Percentiles rank a stretch among this genome's conserved stretches.
Evolutionary conservation across 2,888 invertebrate genomes (phyloP).

Genomic region (Parnassius orleans): DNA sequence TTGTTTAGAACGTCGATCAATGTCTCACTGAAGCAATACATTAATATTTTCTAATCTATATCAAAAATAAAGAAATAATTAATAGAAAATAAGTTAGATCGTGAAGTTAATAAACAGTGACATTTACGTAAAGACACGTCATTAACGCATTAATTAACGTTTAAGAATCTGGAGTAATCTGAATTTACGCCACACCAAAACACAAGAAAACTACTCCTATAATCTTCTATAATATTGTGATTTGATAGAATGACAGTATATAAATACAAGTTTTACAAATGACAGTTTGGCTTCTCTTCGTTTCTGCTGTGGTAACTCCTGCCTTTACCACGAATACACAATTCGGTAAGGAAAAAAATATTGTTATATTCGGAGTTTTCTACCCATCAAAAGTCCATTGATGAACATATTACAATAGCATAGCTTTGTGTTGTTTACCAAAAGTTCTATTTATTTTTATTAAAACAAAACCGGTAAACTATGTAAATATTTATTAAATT

Average conservation of each 20-base stretch:
- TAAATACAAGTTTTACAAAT: slow-evolving; percentile 20
- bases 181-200: not conserved
- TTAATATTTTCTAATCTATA: slow-evolving; percentile 4
- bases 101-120: slow-evolving; percentile 1
- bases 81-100: not conserved
- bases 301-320: slow-evolving; percentile 25
- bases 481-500: too few relatives aligned
- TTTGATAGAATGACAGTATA: slow-evolving; percentile 17
- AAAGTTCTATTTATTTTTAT: too few relatives aligned
- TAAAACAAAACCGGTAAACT: too few relatives aligned
- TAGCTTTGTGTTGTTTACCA: too few relatives aligned
- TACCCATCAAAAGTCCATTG: too few relatives aligned
- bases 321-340: slow-evolving; percentile 26
- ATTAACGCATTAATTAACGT: not conserved
- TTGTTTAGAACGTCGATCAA: slow-evolving; percentile 8
- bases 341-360: slow-evolving; percentile 32
- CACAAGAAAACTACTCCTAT: not conserved
- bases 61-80: slow-evolving; percentile 4
- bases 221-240: not conserved
- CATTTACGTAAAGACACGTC: slow-evolving; percentile 18
- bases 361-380: slow-evolving; percentile 3
- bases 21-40: not conserved
- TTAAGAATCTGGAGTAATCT: not conserved
- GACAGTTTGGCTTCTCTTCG: slow-evolving; percentile 28
- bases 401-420: too few relatives aligned